Conservation (phyloP, 2,797 vertebrate genomes). For the Odontamblyopus rebecca region DNA sequence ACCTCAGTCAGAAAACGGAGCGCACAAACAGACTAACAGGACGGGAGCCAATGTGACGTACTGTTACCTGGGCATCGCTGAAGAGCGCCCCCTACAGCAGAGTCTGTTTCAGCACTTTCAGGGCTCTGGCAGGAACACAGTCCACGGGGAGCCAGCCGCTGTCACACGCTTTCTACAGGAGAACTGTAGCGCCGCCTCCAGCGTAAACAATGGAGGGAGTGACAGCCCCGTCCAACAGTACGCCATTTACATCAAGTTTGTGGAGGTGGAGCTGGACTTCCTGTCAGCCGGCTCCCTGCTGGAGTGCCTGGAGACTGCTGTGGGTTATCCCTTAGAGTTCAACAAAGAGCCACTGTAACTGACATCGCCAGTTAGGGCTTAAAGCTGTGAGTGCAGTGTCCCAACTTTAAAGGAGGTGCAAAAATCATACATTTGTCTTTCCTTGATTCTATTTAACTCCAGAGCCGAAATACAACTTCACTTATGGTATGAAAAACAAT, state of each 20-base stretch:
- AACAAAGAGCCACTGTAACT: conserved; percentile 78
- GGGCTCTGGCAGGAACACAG: conserved; percentile 87
- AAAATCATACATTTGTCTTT: conserved; percentile 26
- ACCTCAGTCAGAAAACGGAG: conserved; percentile 51
- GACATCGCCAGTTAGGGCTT: conserved; percentile 9
- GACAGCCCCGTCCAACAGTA: conserved; percentile 70
- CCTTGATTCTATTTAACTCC: background rate
- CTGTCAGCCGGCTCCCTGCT: conserved; percentile 95
- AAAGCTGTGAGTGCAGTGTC: conserved; percentile 22
- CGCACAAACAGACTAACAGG: conserved; percentile 41
- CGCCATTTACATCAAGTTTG: conserved; percentile 94
- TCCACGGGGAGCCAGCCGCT: conserved; percentile 82
- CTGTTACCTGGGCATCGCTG: conserved; percentile 94
- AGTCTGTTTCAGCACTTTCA: conserved; percentile 96
- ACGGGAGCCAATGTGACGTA: conserved; percentile 84
- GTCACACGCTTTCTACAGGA: conserved; percentile 93
- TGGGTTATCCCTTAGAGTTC: conserved; percentile 94
- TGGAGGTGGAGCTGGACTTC: conserved; percentile 99
- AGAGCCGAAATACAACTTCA: conserved; percentile 20
- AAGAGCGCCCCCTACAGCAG: conserved; percentile 95
- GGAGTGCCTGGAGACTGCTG: conserved; percentile 97
- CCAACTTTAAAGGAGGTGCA: conserved; percentile 28
- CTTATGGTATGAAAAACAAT: conserved; percentile 24
- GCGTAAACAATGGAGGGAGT: conserved; percentile 8
- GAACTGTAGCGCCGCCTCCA: conserved; percentile 81